Evolutionary conservation across 2,113 vertebrate genomes (phyloP).

Genomic region (Empidonax alnorum): DNA sequence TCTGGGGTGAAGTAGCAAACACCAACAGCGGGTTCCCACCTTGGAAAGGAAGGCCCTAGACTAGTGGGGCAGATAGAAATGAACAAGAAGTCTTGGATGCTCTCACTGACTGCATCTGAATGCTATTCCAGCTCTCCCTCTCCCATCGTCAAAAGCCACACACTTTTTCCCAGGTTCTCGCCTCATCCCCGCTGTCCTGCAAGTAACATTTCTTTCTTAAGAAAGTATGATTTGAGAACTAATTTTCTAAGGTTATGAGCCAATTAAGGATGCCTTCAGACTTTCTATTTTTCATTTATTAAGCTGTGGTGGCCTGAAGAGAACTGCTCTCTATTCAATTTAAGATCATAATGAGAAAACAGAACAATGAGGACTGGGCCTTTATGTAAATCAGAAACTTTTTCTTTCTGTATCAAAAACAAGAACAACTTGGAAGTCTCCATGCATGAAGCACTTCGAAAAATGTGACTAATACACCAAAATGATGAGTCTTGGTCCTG

Average conservation of each 20-base stretch:
- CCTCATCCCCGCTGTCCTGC: neutral
- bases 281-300: neutral
- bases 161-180: neutral
- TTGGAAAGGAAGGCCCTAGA: neutral
- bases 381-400: neutral
- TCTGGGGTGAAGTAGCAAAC: neutral
- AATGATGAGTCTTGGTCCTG: neutral
- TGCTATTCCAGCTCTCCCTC: neutral
- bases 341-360: neutral
- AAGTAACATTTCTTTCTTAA: neutral
- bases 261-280: neutral
- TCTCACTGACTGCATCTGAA: neutral
- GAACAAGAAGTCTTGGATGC: neutral
- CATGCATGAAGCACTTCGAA: neutral
- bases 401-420: neutral
- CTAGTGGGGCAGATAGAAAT: neutral
- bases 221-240: neutral
- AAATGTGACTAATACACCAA: neutral
- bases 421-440: neutral
- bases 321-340: neutral
- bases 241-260: neutral
- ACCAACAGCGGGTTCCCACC: neutral
- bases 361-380: neutral
- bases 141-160: neutral
- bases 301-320: neutral